phyloP scores from a whole-genome alignment of 2,113 vertebrate species.

The Hippocampus comes region DNA sequence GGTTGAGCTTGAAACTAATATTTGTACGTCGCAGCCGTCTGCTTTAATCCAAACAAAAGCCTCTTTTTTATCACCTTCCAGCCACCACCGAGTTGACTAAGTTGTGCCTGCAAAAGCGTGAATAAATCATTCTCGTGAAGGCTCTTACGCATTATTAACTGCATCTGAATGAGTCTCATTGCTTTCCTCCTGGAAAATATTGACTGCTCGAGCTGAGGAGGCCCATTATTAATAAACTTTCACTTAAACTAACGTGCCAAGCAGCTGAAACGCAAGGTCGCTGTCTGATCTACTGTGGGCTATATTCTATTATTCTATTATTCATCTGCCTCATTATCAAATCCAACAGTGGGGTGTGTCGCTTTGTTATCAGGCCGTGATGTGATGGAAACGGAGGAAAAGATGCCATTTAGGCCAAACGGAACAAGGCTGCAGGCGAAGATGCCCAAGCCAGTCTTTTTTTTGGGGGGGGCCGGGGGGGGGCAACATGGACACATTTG shows the following conservation, averaged over 20 bases:
- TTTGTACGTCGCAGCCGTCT: conserved; percentile 16
- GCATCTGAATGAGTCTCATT: conserved; percentile 42
- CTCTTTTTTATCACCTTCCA: conserved; percentile 34
- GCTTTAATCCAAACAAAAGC: conserved; percentile 37
- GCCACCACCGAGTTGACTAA: conserved; percentile 20
- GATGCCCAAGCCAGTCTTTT: conserved; percentile 13
- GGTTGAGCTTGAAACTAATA: conserved; percentile 29
- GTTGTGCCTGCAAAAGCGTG: conserved; percentile 36
- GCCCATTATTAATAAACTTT: conserved; percentile 59
- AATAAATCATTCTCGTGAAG: conserved; percentile 45
- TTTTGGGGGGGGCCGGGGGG: background rate
- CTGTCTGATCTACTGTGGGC: conserved; percentile 60
- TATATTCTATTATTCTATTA: conserved; percentile 68
- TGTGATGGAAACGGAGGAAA: conserved; percentile 42
- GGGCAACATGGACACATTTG: conserved; percentile 26
- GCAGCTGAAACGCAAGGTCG: conserved; percentile 58
- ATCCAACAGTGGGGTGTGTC: conserved; percentile 63
- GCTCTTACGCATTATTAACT: conserved; percentile 52
- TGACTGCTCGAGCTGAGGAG: conserved; percentile 34
- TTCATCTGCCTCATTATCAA: conserved; percentile 66
- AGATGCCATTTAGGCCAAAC: conserved; percentile 40
- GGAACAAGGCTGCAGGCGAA: conserved; percentile 41
- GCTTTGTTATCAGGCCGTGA: conserved; percentile 56
- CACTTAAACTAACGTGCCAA: conserved; percentile 53
- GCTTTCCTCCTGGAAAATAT: conserved; percentile 36